A percentile compares a stretch with the other conserved stretches of the same genome.
phyloP scores from a whole-genome alignment of 2,888 invertebrate genomes.

The Papilio gigon region DNA sequence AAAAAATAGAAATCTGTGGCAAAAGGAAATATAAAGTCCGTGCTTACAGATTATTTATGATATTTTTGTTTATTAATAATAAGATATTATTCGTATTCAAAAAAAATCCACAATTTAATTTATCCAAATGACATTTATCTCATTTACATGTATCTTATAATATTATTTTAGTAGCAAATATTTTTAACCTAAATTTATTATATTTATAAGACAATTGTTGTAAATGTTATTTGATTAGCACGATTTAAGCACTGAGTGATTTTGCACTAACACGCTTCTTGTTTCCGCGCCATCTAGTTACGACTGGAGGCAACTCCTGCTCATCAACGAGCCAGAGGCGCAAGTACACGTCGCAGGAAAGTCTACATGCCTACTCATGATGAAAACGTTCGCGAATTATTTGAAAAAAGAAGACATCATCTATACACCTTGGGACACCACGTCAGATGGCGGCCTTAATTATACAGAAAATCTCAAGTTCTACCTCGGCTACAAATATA shows the following conservation, averaged over 20 bases:
- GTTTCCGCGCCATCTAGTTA: conserved; percentile 82
- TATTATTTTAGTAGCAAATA: too few relatives aligned
- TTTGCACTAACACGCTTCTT: conserved; percentile 65
- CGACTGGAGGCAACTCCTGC: conserved; percentile 86
- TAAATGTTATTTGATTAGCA: conserved; percentile 33
- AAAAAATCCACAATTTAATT: too few relatives aligned
- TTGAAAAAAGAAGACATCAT: conserved; percentile 74
- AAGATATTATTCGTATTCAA: too few relatives aligned
- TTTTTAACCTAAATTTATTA: too few relatives aligned
- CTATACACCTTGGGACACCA: conserved; percentile 84
- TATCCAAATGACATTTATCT: too few relatives aligned
- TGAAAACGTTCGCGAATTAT: conserved; percentile 86
- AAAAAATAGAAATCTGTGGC: too few relatives aligned
- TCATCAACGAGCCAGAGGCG: conserved; percentile 88
- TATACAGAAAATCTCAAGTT: conserved; percentile 84
- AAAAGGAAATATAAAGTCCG: too few relatives aligned
- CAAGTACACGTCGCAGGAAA: conserved; percentile 86
- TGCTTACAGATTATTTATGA: too few relatives aligned
- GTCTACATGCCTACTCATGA: conserved; percentile 88
- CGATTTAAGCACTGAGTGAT: conserved; percentile 60
- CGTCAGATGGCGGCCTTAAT: conserved; percentile 78
- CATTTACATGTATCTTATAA: too few relatives aligned
- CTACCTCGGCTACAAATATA: conserved; percentile 86
- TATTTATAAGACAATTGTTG: too few relatives aligned
- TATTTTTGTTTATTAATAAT: too few relatives aligned